Evolutionary conservation across 2,113 vertebrate genomes (phyloP).

Genomic region (Anas platyrhynchos): DNA sequence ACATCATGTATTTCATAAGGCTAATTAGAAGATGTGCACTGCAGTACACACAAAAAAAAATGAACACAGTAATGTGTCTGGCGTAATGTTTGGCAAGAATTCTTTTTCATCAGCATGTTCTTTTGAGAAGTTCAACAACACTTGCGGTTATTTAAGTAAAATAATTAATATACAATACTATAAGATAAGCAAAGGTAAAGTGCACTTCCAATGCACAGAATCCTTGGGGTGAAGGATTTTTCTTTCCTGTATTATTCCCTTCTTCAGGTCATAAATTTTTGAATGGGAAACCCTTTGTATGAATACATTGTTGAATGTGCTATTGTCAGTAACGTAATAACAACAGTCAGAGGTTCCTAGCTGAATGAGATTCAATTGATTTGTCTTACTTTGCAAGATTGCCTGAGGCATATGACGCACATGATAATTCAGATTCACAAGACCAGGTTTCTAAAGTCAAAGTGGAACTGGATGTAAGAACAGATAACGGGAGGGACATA

Average conservation of each 20-base stretch:
- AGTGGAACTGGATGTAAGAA: neutral
- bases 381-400: neutral
- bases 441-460: neutral
- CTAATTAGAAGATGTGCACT: neutral
- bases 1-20: neutral
- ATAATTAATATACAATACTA: neutral
- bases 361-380: neutral
- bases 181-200: neutral
- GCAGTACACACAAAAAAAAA: neutral
- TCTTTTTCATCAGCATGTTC: neutral
- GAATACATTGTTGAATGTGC: neutral
- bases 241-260: neutral
- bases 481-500: fast-evolving
- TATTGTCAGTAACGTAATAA: neutral
- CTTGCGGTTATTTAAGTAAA: neutral
- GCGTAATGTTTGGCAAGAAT: neutral
- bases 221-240: neutral
- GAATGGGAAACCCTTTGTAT: no score
- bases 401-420: neutral
- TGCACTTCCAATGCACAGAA: neutral
- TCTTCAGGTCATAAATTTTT: neutral
- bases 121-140: neutral
- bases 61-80: neutral
- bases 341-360: neutral
- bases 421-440: neutral